These are phyloP conservation scores for Neofelis nebulosa DNA, from an alignment of 2,113 vertebrate genomes.

Conservation along the genomic window DNA sequence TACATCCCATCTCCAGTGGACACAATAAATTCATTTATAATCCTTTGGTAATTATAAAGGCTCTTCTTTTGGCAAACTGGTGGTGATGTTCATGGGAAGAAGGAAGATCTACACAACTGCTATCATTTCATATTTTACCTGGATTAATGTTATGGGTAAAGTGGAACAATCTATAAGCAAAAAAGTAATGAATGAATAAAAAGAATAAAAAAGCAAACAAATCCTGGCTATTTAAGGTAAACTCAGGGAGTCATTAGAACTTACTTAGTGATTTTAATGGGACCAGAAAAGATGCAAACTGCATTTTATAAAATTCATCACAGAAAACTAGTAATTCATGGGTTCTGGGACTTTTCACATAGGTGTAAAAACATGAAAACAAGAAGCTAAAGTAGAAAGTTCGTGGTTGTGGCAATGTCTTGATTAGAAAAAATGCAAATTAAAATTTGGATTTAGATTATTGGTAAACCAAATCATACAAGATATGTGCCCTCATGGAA, in stretches of 20 bases:
- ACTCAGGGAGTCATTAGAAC: not conserved
- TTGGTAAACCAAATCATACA: not conserved
- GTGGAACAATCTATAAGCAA: not conserved
- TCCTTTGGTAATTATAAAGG: not conserved
- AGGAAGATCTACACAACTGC: not conserved
- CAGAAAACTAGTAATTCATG: not conserved
- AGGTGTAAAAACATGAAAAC: not conserved
- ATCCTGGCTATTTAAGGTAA: not conserved
- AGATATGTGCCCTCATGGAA: not conserved
- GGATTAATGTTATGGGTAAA: not conserved
- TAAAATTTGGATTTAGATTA: not conserved
- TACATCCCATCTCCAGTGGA: not conserved
- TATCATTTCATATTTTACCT: not conserved
- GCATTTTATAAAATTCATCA: not conserved
- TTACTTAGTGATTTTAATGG: not conserved
- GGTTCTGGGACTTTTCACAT: not conserved
- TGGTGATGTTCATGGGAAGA: not conserved
- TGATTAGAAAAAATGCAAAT: not conserved
- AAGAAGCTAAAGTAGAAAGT: not conserved
- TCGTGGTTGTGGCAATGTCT: not conserved
- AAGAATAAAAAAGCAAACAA: not conserved
- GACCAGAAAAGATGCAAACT: not conserved
- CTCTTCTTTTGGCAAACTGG: not conserved
- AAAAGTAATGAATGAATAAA: not conserved
- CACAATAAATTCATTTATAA: not conserved